Conservation (phyloP, 2,113 vertebrate genomes). For the Strix aluco region DNA sequence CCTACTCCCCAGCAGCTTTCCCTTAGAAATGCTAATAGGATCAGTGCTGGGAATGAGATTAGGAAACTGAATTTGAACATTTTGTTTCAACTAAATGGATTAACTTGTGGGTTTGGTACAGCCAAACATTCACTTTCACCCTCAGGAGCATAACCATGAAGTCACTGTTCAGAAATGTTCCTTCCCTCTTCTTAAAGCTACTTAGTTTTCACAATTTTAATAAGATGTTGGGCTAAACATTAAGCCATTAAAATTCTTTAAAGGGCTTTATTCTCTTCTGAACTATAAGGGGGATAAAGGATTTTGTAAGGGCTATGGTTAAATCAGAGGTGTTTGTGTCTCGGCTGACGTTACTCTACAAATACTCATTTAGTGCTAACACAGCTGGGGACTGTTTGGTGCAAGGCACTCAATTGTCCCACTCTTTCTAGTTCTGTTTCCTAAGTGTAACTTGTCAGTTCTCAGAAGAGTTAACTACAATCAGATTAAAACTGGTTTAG, state of each 20-base stretch:
- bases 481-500: neutral
- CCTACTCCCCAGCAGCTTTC: neutral
- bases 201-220: conserved; percentile 32
- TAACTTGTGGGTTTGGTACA: conserved; percentile 4
- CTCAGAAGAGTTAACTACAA: neutral
- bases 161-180: conserved; percentile 41
- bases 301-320: neutral
- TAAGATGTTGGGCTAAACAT: conserved; percentile 17
- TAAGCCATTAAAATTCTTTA: conserved; percentile 29
- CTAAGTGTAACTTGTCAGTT: neutral
- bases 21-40: conserved; percentile 40
- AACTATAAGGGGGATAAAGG: neutral
- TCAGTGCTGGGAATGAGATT: conserved; percentile 47
- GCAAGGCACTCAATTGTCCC: neutral
- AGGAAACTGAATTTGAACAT: conserved; percentile 54
- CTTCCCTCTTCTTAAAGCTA: conserved; percentile 6
- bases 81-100: conserved; percentile 60
- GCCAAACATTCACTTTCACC: neutral
- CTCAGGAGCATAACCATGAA: conserved; percentile 4
- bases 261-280: neutral
- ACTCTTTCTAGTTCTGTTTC: neutral
- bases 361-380: neutral
- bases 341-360: neutral
- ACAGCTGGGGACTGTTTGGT: neutral
- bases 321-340: neutral